Conservation (phyloP, 2,113 vertebrate species). For the Polypterus bichir region DNA sequence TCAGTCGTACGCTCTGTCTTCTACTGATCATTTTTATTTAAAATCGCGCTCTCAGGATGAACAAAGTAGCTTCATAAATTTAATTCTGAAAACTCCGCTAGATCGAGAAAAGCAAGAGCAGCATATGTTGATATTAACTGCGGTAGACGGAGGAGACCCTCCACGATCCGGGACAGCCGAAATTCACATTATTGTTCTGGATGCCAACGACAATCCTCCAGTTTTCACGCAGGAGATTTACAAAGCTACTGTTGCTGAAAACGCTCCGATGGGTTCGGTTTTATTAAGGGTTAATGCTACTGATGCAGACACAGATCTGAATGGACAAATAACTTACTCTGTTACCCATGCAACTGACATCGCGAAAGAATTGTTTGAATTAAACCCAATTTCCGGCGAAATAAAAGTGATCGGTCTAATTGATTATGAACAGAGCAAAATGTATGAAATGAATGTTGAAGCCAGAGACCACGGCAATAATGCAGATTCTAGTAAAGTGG, state of each 20-base stretch:
- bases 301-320: constrained; percentile 29
- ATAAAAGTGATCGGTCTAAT: constrained; percentile 22
- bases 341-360: constrained; percentile 26
- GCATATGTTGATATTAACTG: constrained; percentile 31
- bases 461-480: constrained; percentile 28
- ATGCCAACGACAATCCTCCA: constrained; percentile 37
- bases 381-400: constrained; percentile 27
- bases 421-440: constrained; percentile 28
- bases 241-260: constrained; percentile 31
- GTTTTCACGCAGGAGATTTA: constrained; percentile 37
- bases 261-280: constrained; percentile 17
- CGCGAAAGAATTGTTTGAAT: constrained; percentile 22
- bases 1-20: constrained; percentile 32
- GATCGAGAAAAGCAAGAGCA: constrained; percentile 31
- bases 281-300: constrained; percentile 28
- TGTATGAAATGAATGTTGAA: constrained; percentile 25
- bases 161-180: constrained; percentile 35
- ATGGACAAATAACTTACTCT: constrained; percentile 27
- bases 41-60: constrained; percentile 27
- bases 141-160: constrained; percentile 43
- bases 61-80: constrained; percentile 28
- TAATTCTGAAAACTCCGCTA: constrained; percentile 34
- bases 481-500: constrained; percentile 23
- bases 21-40: constrained; percentile 30
- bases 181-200: constrained; percentile 35